These are phyloP conservation scores for Strigamia crassipes DNA, from an alignment of 2,888 invertebrate species.

Conservation along the genomic window DNA sequence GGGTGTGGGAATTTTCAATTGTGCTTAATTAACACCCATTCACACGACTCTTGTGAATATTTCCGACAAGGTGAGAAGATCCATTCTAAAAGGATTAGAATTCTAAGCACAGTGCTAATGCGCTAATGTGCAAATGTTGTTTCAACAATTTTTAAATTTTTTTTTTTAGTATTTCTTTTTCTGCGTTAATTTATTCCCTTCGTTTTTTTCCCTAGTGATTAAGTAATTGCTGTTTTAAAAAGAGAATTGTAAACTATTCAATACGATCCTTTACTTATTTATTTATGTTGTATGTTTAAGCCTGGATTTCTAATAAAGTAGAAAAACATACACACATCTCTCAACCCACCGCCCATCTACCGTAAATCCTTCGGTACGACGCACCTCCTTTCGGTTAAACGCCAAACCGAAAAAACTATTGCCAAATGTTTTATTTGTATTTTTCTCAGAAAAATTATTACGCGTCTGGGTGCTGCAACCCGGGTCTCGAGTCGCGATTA, in stretches of 20 bases:
- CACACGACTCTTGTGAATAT: background rate
- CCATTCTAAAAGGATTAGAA: background rate
- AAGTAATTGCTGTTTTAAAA: no score
- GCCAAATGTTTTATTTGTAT: no score
- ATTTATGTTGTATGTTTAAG: conserved; percentile 3
- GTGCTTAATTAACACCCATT: background rate
- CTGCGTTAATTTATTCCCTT: background rate
- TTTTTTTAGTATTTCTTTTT: background rate
- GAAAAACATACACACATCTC: no score
- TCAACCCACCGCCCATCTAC: no score
- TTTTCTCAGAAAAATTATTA: no score
- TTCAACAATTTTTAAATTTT: background rate
- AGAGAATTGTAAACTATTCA: no score
- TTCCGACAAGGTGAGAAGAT: background rate
- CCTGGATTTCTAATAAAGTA: background rate
- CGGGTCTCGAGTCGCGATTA: no score
- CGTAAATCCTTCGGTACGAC: no score
- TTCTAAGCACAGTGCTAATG: background rate
- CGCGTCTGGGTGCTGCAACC: no score
- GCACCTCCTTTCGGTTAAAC: no score
- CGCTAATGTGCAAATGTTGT: background rate
- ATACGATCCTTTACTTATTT: background rate
- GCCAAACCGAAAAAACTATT: no score
- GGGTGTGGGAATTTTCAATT: conserved; percentile 35
- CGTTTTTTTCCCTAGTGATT: background rate